phyloP scores from a whole-genome alignment of 2,888 invertebrate genomes.

The Tineola bisselliella region DNA sequence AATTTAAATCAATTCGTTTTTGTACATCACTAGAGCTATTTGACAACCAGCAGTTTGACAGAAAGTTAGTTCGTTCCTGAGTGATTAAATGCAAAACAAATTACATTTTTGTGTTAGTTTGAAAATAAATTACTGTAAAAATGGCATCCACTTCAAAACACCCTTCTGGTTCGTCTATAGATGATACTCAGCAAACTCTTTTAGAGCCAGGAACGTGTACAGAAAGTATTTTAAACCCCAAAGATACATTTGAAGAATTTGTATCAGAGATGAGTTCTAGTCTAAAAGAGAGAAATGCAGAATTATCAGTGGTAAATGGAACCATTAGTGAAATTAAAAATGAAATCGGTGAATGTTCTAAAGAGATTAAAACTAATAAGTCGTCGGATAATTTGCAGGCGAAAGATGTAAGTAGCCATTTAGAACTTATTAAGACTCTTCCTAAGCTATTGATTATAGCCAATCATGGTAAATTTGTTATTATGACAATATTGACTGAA shows the following conservation, averaged over 20 bases:
- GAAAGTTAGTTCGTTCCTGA: neutral
- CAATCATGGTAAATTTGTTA: no score
- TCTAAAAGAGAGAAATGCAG: slow-evolving; percentile 64
- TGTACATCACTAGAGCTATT: no score
- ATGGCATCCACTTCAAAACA: slow-evolving; percentile 58
- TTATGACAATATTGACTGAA: no score
- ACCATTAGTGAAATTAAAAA: slow-evolving; percentile 70
- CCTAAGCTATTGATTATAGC: no score
- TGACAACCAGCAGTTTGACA: neutral
- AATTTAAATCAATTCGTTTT: no score
- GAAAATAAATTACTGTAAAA: slow-evolving; percentile 10
- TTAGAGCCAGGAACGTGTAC: slow-evolving; percentile 55
- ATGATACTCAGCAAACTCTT: slow-evolving; percentile 33
- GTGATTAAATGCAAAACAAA: slow-evolving; percentile 1
- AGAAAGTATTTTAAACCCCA: slow-evolving; percentile 76
- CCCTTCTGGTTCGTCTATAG: slow-evolving; percentile 22
- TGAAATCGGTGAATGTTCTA: slow-evolving; percentile 49
- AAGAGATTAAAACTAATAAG: slow-evolving; percentile 37
- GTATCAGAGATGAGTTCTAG: slow-evolving; percentile 72
- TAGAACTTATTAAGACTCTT: neutral
- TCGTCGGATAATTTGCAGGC: slow-evolving; percentile 48
- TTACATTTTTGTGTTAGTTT: neutral
- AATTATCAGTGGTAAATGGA: slow-evolving; percentile 63
- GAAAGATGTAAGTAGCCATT: slow-evolving; percentile 40
- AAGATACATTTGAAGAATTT: slow-evolving; percentile 76